Evolutionary conservation across 2,113 vertebrate genomes (phyloP), one percentile per base, ranked within the genome.

Genomic region (Elgaria multicarinata): DNA sequence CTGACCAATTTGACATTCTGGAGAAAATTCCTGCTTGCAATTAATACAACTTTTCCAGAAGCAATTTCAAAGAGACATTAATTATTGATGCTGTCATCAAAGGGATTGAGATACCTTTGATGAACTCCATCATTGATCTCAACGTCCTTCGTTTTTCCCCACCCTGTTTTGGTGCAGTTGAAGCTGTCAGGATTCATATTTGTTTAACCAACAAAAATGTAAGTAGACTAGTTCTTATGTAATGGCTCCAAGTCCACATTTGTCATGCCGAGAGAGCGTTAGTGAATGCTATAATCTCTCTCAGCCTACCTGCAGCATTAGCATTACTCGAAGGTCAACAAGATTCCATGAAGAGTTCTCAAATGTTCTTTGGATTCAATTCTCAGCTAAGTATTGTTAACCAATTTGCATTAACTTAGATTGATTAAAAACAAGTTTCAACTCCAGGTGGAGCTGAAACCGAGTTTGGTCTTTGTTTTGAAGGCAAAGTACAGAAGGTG

Each of bases 121-220:
- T 76, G 55, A 14, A 42, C 66, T 66, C 42, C 7, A 22, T 42
- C 36, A 81, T 28, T 55, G 24, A 77, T 31, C 6, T 71, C n/a
- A n/a, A 12, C 28, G 36, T 42, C 66, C n/a, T 71, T 53, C 26
- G 20, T 69, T 50, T 85, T 31, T 4, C 50, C 36, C 72, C 1
- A 4, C 67, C 53, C 7, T 77, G 6, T 46, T 69, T 62, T 36
- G 44, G 39, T 26, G 28, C 26, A 20, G 55, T 28, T 42, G 69
- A 88, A 82, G 10, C 28, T 64, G 33, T 89, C 87, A 89, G 58
- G 22, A 66, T 83, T 82, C 26, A 76, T 76, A 36, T 64, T 75
- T 74, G 42, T 66, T 64, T 75, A n/a, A 64, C 8, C 9, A 75
- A 66, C 71, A 53, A 36, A 66, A 14, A 66, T 50, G 39, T 42